Conservation (phyloP, 1,140 invertebrate genomes). For the Aphelenchoides fujianensis region DNA sequence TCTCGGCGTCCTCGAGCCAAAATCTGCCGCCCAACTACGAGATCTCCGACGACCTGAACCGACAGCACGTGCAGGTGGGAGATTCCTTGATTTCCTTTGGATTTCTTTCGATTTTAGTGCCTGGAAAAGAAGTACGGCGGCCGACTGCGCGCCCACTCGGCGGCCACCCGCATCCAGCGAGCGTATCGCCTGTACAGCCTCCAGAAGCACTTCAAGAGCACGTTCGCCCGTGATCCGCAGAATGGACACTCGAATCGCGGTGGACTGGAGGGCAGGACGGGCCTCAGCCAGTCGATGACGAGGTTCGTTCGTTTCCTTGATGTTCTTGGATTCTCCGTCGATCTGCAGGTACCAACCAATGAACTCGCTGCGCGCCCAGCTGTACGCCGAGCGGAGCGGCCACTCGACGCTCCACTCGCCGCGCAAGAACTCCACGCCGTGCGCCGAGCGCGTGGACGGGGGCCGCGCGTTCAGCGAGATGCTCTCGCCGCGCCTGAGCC, state of each 20-base stretch:
- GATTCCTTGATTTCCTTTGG: slow-evolving; percentile 13
- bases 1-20: slow-evolving; percentile 2
- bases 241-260: neutral
- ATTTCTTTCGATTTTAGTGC: slow-evolving; percentile 22
- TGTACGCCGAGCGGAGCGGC: slow-evolving; percentile 21
- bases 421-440: slow-evolving; percentile 29
- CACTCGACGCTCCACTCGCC: slow-evolving; percentile 9
- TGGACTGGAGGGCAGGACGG: neutral
- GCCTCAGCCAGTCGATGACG: slow-evolving; percentile 19
- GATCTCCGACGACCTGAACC: slow-evolving; percentile 24
- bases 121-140: slow-evolving; percentile 33
- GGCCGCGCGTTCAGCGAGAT: slow-evolving; percentile 3
- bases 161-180: slow-evolving; percentile 29
- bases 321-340: neutral
- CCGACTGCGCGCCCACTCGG: slow-evolving; percentile 27
- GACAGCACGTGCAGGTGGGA: slow-evolving; percentile 18
- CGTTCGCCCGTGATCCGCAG: neutral
- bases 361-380: slow-evolving; percentile 31
- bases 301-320: slow-evolving; percentile 26
- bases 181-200: slow-evolving; percentile 31
- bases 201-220: slow-evolving; percentile 27
- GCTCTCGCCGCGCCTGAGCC: slow-evolving; percentile 25
- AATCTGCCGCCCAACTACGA: neutral
- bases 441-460: neutral
- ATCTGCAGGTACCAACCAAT: slow-evolving; percentile 31